These are phyloP conservation scores for Picus viridis DNA, from an alignment of 2,797 vertebrate genomes.

Conservation along the genomic window DNA sequence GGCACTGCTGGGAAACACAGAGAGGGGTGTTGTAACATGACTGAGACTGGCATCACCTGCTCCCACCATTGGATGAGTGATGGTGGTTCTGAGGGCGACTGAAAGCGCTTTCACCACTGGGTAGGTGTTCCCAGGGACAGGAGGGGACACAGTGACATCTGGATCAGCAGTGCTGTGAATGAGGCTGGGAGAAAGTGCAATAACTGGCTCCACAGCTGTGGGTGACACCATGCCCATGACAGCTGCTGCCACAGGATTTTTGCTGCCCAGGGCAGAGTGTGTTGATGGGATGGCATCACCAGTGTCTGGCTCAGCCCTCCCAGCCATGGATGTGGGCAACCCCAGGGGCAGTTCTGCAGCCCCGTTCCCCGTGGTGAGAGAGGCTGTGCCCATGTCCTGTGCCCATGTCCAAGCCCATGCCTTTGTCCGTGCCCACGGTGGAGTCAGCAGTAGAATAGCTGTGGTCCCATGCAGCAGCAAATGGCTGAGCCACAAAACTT, in stretches of 20 bases:
- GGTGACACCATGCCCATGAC: rapidly evolving
- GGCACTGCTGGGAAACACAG: background rate
- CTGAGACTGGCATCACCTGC: background rate
- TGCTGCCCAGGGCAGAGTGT: rapidly evolving
- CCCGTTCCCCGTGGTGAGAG: rapidly evolving
- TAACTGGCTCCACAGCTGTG: rapidly evolving
- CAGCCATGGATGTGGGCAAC: background rate
- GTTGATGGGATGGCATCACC: rapidly evolving
- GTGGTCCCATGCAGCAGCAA: rapidly evolving
- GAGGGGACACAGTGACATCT: background rate
- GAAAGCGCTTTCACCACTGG: background rate
- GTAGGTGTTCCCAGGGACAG: background rate
- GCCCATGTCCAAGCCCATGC: too few species aligned
- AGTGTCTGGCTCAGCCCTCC: background rate
- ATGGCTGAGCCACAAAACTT: rapidly evolving
- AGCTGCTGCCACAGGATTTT: background rate
- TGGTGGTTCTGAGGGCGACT: background rate
- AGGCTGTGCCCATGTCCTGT: rapidly evolving
- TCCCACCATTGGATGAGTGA: background rate
- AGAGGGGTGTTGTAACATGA: background rate
- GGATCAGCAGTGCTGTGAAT: background rate
- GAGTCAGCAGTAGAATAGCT: background rate
- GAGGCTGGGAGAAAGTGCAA: background rate
- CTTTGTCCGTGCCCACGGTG: too few species aligned
- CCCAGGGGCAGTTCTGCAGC: background rate